Conservation (phyloP, 2,113 vertebrate genomes). For the Bagarius yarrelli region DNA sequence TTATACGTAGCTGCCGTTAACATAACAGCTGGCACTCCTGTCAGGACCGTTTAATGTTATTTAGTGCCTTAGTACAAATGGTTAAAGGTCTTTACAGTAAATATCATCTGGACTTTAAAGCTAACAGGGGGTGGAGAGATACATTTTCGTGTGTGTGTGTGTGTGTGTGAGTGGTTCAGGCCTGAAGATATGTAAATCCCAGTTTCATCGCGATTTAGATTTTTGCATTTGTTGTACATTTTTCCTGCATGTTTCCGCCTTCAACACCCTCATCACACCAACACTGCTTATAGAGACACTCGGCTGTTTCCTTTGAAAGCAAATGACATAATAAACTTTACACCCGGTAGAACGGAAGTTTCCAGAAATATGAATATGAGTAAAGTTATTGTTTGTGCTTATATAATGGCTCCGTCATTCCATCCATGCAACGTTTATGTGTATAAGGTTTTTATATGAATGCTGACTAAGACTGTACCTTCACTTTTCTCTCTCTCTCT, state of each 20-base stretch:
- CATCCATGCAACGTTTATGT: slow-evolving; percentile 9
- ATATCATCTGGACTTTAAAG: neutral
- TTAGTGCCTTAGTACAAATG: neutral
- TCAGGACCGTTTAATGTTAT: no score
- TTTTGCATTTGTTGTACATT: no score
- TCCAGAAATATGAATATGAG: slow-evolving; percentile 24
- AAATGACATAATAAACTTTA: slow-evolving; percentile 5
- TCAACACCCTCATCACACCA: slow-evolving; percentile 3
- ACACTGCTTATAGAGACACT: slow-evolving; percentile 20
- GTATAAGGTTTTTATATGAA: neutral
- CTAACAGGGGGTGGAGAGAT: slow-evolving; percentile 2
- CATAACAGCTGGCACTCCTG: neutral
- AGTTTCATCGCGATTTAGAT: no score
- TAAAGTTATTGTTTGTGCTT: neutral
- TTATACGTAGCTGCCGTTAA: no score
- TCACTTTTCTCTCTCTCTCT: slow-evolving; percentile 1
- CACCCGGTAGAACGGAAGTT: slow-evolving; percentile 30
- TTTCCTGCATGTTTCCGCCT: slow-evolving; percentile 18
- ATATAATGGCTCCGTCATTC: slow-evolving; percentile 23
- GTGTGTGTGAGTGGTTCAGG: neutral
- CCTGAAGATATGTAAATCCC: no score
- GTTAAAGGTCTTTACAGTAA: neutral
- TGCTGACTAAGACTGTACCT: neutral
- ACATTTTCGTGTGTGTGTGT: neutral
- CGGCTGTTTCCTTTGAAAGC: neutral